Conservation (phyloP, 2,888 invertebrate species). For the Mimumesa dahlbomi region DNA sequence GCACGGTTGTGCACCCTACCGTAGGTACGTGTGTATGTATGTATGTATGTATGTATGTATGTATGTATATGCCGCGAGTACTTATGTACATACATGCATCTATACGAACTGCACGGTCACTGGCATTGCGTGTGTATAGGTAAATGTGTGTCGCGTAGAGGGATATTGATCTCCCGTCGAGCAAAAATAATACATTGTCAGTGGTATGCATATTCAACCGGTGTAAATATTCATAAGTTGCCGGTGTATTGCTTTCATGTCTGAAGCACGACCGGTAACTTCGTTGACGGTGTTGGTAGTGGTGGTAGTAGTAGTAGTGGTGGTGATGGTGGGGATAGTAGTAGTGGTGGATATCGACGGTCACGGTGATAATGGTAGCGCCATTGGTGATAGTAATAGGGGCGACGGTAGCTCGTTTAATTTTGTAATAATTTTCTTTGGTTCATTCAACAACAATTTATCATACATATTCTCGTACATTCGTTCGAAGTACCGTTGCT, state of each 20-base stretch:
- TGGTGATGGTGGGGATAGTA: constrained; percentile 25
- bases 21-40: neutral
- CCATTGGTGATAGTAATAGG: constrained; percentile 1
- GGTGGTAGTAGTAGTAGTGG: constrained; percentile 9
- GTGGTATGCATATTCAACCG: constrained; percentile 75
- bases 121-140: neutral
- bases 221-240: constrained; percentile 79
- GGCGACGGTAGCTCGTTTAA: constrained; percentile 29
- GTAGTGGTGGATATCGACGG: constrained; percentile 8
- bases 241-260: constrained; percentile 67
- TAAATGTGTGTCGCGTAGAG: constrained; percentile 37
- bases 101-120: neutral
- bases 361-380: constrained; percentile 23
- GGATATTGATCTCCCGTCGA: constrained; percentile 74
- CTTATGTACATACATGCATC: constrained; percentile 4
- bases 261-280: constrained; percentile 52
- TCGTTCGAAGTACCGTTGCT: no score
- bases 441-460: no score
- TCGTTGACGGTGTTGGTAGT: constrained; percentile 19
- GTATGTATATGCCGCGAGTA: neutral
- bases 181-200: constrained; percentile 78
- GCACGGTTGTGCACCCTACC: constrained; percentile 1
- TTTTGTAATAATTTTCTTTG: constrained; percentile 41
- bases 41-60: neutral
- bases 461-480: no score